phyloP scores from a whole-genome alignment of 2,113 vertebrate genomes.

The Nesoenas mayeri region DNA sequence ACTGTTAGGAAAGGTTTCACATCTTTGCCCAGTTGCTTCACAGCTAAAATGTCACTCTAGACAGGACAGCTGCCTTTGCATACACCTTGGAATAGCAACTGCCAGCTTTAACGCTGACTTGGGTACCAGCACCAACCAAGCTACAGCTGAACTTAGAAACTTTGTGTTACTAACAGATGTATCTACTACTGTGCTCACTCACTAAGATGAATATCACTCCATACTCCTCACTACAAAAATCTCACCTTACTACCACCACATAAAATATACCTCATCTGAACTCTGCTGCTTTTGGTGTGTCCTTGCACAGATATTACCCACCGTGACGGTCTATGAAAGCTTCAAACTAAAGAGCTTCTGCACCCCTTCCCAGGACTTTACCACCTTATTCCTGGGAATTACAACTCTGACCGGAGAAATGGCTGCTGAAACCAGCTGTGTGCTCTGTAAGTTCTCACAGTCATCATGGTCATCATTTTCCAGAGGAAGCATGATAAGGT shows the following conservation, averaged over 20 bases:
- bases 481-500: background rate
- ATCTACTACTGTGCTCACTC: background rate
- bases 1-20: background rate
- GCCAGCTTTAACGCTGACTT: background rate
- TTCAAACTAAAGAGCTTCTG: background rate
- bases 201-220: background rate
- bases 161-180: background rate
- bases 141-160: background rate
- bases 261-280: background rate
- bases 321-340: background rate
- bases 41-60: background rate
- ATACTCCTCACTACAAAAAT: background rate
- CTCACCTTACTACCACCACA: background rate
- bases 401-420: conserved; percentile 9
- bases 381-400: conserved; percentile 39
- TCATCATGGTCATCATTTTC: background rate
- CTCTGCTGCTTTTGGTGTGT: background rate
- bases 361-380: background rate
- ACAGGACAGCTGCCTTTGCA: background rate
- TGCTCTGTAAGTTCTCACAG: background rate
- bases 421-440: conserved; percentile 35
- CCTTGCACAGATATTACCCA: background rate
- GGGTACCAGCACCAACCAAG: background rate
- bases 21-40: background rate
- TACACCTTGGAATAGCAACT: background rate